Evolutionary conservation across 2,113 vertebrate genomes (phyloP).

Genomic region (Platycercus adscitus): DNA sequence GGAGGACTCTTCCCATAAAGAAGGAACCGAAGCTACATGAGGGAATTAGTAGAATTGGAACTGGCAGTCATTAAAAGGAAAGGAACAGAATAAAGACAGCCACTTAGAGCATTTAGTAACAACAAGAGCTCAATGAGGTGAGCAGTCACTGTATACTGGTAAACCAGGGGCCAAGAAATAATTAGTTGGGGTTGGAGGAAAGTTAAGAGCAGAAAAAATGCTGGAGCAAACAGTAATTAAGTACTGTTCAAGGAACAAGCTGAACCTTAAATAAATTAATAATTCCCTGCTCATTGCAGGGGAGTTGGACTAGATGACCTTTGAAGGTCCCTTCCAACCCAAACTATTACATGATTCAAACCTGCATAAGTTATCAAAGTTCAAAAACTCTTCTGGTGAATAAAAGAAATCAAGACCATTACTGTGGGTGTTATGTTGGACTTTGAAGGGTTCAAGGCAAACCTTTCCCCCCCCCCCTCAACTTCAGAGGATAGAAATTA

Average conservation of each 20-base stretch:
- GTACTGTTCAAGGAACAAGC: background rate
- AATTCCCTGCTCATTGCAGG: background rate
- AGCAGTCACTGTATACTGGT: background rate
- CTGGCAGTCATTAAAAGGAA: background rate
- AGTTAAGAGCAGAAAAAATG: background rate
- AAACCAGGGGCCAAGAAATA: background rate
- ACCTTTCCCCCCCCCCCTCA: accelerated
- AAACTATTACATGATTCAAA: background rate
- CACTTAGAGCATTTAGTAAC: background rate
- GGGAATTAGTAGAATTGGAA: background rate
- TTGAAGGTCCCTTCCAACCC: background rate
- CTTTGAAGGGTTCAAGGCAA: background rate
- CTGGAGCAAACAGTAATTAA: background rate
- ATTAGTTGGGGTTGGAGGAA: background rate
- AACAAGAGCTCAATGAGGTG: background rate
- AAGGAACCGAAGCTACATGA: background rate
- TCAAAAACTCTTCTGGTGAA: background rate
- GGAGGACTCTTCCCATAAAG: background rate
- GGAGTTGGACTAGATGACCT: background rate
- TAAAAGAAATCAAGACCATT: background rate
- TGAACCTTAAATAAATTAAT: background rate
- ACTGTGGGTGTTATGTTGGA: background rate
- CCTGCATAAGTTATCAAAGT: background rate
- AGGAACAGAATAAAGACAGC: background rate
- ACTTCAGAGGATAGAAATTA: background rate